These are phyloP conservation scores for Druon quercuslanigerum DNA, from an alignment of 1,140 invertebrate species.

Conservation along the genomic window DNA sequence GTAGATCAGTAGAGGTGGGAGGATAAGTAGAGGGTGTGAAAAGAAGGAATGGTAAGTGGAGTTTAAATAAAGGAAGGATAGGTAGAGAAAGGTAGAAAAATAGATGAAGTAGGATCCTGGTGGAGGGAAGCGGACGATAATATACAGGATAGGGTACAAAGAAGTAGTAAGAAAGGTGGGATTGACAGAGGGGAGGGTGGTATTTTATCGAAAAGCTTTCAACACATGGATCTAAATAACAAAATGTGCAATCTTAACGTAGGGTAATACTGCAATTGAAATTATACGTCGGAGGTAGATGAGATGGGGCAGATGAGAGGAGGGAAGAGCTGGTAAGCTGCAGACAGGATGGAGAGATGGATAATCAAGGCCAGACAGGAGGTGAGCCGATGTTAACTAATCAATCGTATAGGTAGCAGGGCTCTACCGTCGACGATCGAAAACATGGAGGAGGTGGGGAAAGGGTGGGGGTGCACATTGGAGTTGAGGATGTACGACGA, in stretches of 20 bases:
- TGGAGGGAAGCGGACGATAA: too few relatives aligned
- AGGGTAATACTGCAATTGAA: conserved; percentile 56
- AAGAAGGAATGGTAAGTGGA: too few relatives aligned
- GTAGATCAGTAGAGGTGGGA: too few relatives aligned
- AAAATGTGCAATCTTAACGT: conserved; percentile 50
- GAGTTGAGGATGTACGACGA: conserved; percentile 29
- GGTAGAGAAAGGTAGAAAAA: too few relatives aligned
- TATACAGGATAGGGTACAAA: too few relatives aligned
- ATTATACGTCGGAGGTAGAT: conserved; percentile 46
- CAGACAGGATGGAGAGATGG: conserved; percentile 61
- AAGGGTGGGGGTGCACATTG: conserved; percentile 44
- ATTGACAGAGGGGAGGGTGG: too few relatives aligned
- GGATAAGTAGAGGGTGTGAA: too few relatives aligned
- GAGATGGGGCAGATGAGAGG: conserved; percentile 2
- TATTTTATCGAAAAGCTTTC: too few relatives aligned
- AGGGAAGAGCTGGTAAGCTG: conserved; percentile 50
- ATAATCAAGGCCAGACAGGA: conserved; percentile 65
- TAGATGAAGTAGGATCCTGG: rapidly evolving
- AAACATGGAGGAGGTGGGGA: conserved; percentile 8
- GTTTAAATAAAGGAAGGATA: too few relatives aligned
- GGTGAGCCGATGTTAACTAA: conserved; percentile 65
- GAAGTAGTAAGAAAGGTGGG: too few relatives aligned
- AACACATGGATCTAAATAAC: too few relatives aligned
- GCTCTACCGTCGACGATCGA: conserved; percentile 46
- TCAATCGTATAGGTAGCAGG: conserved; percentile 58